phyloP scores from a whole-genome alignment of 1,140 invertebrate species.

The Lutraria rhynchaena region DNA sequence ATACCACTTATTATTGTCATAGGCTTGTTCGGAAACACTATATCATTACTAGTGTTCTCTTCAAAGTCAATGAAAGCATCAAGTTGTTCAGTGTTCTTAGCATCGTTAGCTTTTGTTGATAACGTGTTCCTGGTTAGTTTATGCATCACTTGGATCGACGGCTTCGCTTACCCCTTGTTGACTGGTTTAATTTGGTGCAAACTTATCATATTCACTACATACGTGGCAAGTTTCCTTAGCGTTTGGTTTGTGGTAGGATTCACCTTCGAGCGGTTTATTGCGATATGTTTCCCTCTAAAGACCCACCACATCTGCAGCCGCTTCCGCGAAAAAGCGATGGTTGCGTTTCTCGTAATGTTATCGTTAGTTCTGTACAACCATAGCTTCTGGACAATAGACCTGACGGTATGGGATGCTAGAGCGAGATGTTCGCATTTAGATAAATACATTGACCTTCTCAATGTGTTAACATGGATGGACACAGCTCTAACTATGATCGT shows the following conservation, averaged over 20 bases:
- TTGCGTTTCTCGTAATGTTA: constrained; percentile 46
- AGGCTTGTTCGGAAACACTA: constrained; percentile 84
- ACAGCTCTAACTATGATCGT: constrained; percentile 83
- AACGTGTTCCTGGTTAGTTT: constrained; percentile 83
- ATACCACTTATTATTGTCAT: constrained; percentile 83
- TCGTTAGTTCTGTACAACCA: constrained; percentile 59
- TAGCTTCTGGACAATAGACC: constrained; percentile 44
- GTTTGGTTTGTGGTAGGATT: constrained; percentile 78
- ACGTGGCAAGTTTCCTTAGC: constrained; percentile 72
- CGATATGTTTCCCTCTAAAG: constrained; percentile 75
- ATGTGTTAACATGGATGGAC: constrained; percentile 84
- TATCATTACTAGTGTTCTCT: constrained; percentile 84
- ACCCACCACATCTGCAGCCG: constrained; percentile 67
- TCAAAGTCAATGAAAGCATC: constrained; percentile 83
- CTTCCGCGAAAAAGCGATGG: constrained; percentile 44
- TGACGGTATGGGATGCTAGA: constrained; percentile 16
- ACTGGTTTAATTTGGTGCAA: constrained; percentile 66
- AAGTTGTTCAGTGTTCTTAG: constrained; percentile 85
- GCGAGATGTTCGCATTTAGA: not conserved
- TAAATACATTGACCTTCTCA: constrained; percentile 77
- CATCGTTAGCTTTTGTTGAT: constrained; percentile 84
- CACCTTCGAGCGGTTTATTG: constrained; percentile 78
- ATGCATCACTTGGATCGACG: constrained; percentile 84
- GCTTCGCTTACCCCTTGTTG: constrained; percentile 81
- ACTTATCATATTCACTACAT: constrained; percentile 68